Base-by-base conservation (phyloP, 2,797 vertebrate genomes). In the Acanthis flammea region DNA sequence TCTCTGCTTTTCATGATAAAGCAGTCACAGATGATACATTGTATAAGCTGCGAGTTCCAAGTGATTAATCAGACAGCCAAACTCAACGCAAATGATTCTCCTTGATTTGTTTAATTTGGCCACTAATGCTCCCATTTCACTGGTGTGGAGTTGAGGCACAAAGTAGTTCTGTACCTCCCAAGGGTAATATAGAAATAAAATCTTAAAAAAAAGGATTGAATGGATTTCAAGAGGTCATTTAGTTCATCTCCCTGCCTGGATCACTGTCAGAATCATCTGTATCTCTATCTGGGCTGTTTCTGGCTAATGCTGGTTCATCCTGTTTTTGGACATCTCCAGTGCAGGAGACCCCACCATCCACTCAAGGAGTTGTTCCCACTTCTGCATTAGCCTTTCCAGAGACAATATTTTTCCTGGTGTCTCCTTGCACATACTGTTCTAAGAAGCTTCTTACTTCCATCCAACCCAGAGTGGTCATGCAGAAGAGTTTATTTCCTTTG, bases 1-100 rank as follows among this genome's bases (percentile, higher is more conserved):
- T 97, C 82, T 48, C 81, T 88, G 72, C 47, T 95, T 94, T 92
- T 90, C 61, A 53, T 94, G 87, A 76, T 90, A 92, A 90, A 75
- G 44, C 37, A 76, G 58, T 51, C 60, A 88, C 51, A 92, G 79
- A 72, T 84, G 68, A 97, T 88, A 70, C 68, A 86, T 53, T 44
- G 42, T 74, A 37, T 65, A 77, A 92, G 65, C 42, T 44, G 54
- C 47, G 68, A 77, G 61, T 47, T 70, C 73, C 65, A 48, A 77
- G 35, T 65, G 68, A 68, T 91, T 91, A 88, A 86, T 74, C 22
- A 54, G 94, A 55, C 72, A 91, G 89, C 66, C 58, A 63, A 78
- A 50, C 35, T 73, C 82, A 67, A 12, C 2, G n/a, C 0, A 5
- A 73, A 60, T 75, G 2, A 60, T 88, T 90, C 73, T 78, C 4